Evolutionary conservation across 2,888 invertebrate species (phyloP).

Genomic region (Camponotus fellah): DNA sequence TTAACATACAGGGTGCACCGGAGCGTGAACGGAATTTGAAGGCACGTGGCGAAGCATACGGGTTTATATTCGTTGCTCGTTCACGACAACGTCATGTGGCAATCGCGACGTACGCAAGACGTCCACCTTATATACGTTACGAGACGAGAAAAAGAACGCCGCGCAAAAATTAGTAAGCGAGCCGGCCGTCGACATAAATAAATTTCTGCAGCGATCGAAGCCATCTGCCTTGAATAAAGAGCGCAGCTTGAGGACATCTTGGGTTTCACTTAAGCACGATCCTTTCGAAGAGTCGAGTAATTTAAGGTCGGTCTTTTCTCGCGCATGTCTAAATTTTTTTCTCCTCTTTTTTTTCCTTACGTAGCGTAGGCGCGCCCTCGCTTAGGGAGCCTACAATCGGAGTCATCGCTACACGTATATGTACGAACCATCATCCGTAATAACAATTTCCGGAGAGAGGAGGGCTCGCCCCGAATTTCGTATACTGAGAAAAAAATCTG

Average conservation of each 20-base stretch:
- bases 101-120: conserved; percentile 27
- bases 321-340: conserved; percentile 18
- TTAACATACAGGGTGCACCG: conserved; percentile 32
- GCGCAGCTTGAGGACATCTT: conserved; percentile 64
- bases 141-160: conserved; percentile 29
- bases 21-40: conserved; percentile 47
- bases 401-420: conserved; percentile 9
- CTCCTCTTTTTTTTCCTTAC: background rate
- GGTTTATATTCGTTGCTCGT: conserved; percentile 25
- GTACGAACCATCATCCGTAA: conserved; percentile 23
- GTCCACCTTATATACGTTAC: conserved; percentile 3
- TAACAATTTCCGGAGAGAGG: conserved; percentile 33
- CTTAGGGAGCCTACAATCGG: background rate
- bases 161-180: conserved; percentile 56
- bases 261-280: conserved; percentile 60
- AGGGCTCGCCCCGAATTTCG: background rate
- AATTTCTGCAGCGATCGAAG: conserved; percentile 60
- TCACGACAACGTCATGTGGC: conserved; percentile 65
- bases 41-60: conserved; percentile 70
- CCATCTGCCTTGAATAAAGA: conserved; percentile 65
- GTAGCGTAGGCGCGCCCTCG: background rate
- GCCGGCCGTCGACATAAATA: conserved; percentile 23
- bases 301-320: conserved; percentile 53
- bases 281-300: conserved; percentile 59
- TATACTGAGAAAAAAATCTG: no score